Base-by-base conservation (phyloP, 2,113 vertebrate species). In the Onychorhynchus coronatus region DNA sequence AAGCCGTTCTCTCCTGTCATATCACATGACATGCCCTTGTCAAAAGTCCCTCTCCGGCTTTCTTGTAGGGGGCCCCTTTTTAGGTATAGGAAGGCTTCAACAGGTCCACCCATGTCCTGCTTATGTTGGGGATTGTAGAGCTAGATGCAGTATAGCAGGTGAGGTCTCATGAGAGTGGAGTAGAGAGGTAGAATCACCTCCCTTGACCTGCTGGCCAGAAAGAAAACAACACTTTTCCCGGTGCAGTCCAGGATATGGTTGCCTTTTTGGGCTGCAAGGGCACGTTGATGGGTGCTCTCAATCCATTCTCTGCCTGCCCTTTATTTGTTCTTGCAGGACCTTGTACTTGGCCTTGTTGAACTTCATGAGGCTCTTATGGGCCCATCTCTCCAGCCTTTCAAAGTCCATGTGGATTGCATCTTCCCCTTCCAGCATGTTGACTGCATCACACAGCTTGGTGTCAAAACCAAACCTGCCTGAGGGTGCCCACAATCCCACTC, bases 41-140 rank as follows among this genome's bases (percentile, higher is more conserved):
- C 62, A 37, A 35, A 74, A 80, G 50, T 18, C 25, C 15, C 5
- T 68, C 12, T 7, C 2, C n/a, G 53, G 25, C 25, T 73, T 73
- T 73, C 22, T 74, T 85, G 12, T 6, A 27, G 30, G 39, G 10
- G 39, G 10, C 8, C 11, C 25, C 14, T 86, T 67, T 8, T 67
- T 8, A 67, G 39, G 31, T 33, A 17, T 35, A 53, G 19, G 20
- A 24, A 74, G 53, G 31, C 41, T 80, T 47, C 22, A 37, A 10
- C 47, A 2, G 1, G 15, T 37, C 42, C 27, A 33, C 41, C 4
- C 10, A 4, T 9, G 25, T 49, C 59, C 25, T 79, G 30, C 46
- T 3, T 33, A 2, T 68, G 18, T 31, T 42, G 41, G 11, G 4
- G 12, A 3, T 14, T 3, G 4, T 22, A 1, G 0, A n/a, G 24